These are phyloP conservation scores for Aurelia aurita DNA, from an alignment of 30 jellyfish, hydroid and myxozoan species.

Conservation along the genomic window DNA sequence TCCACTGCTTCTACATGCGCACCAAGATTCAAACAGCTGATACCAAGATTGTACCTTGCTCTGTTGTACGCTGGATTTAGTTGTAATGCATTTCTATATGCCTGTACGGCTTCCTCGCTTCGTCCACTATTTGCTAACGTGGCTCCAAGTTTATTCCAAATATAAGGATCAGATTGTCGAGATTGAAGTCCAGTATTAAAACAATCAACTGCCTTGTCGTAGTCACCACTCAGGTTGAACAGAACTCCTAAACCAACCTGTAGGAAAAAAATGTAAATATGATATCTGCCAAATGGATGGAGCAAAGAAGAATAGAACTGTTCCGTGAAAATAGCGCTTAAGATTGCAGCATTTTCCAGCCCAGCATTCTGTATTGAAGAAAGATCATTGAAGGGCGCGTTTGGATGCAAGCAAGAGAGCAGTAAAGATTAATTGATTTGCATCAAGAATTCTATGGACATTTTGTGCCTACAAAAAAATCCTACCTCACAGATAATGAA, in stretches of 20 bases:
- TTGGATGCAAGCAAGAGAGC: no score
- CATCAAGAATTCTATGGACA: no score
- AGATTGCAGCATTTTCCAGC: no score
- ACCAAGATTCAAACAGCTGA: slow-evolving; percentile 86
- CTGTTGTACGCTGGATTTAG: slow-evolving; percentile 94
- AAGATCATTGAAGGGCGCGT: no score
- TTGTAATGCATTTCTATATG: slow-evolving; percentile 86
- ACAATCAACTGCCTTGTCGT: slow-evolving; percentile 94
- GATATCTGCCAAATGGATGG: no score
- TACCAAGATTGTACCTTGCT: slow-evolving; percentile 92
- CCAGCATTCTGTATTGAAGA: no score
- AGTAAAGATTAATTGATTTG: no score
- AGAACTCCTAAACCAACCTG: slow-evolving; percentile 96
- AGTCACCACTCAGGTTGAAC: slow-evolving; percentile 84
- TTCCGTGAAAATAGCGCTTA: no score
- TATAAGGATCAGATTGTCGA: slow-evolving; percentile 78
- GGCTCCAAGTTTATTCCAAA: slow-evolving; percentile 96
- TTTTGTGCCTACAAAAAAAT: no score
- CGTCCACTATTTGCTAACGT: slow-evolving; percentile 96
- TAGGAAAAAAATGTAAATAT: neutral
- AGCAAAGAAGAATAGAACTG: no score
- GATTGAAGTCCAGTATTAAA: slow-evolving; percentile 89
- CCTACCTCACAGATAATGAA: no score
- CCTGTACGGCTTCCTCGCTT: slow-evolving; percentile 93
- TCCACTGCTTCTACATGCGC: slow-evolving; percentile 89